Percentiles rank a stretch among this genome's conserved stretches.
phyloP scores from a whole-genome alignment of 2,113 vertebrate genomes.

The Benthochromis sp. region DNA sequence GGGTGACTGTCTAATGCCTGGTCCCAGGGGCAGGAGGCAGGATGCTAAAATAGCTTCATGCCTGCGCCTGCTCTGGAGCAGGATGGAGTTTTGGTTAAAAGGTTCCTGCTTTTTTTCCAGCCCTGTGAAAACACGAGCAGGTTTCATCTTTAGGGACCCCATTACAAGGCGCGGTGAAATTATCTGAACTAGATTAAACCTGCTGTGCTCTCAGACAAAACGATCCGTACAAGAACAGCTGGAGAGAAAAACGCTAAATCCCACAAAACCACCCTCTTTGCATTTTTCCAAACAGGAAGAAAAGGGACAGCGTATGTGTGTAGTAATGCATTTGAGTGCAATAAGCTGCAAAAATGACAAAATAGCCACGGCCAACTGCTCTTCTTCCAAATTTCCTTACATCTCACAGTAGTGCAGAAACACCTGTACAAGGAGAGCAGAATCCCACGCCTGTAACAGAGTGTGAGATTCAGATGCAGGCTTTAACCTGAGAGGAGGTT shows the following conservation, averaged over 20 bases:
- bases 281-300: slow-evolving; percentile 1
- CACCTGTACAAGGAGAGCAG: not conserved
- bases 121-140: slow-evolving; percentile 32
- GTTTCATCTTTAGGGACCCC: slow-evolving; percentile 50
- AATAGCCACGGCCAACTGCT: not conserved
- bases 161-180: slow-evolving; percentile 44
- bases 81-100: slow-evolving; percentile 44
- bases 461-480: slow-evolving; percentile 32
- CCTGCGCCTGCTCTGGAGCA: slow-evolving; percentile 13
- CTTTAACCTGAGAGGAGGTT: slow-evolving; percentile 34
- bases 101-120: slow-evolving; percentile 11
- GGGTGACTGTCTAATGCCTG: slow-evolving; percentile 52
- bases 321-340: not conserved
- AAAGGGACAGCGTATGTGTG: not conserved
- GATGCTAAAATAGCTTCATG: slow-evolving; percentile 54
- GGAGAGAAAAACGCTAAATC: slow-evolving; percentile 35
- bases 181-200: slow-evolving; percentile 51
- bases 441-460: slow-evolving; percentile 32
- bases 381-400: not conserved
- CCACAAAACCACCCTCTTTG: not conserved
- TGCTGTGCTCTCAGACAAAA: slow-evolving; percentile 42
- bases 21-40: slow-evolving; percentile 53
- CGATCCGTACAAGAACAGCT: slow-evolving; percentile 34
- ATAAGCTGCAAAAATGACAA: not conserved
- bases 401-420: not conserved